phyloP scores from a whole-genome alignment of 2,113 vertebrate species.

The Carlito syrichta region DNA sequence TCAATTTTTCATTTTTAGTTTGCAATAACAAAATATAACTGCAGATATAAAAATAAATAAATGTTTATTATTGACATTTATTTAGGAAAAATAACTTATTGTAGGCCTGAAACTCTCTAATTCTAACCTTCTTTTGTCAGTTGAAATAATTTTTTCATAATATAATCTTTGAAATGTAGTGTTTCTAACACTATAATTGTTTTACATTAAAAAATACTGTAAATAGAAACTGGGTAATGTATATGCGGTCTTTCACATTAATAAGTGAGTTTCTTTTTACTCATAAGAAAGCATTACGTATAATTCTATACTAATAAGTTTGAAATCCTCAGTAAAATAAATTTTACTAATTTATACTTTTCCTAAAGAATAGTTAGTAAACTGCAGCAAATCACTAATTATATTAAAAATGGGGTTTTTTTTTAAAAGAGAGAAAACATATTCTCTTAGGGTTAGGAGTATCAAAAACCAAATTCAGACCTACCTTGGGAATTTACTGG shows the following conservation, averaged over 20 bases:
- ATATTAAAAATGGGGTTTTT: background rate
- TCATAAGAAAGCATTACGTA: background rate
- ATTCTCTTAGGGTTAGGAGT: background rate
- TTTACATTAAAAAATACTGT: background rate
- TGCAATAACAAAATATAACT: conserved; percentile 18
- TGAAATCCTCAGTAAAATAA: conserved; percentile 1
- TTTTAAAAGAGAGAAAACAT: background rate
- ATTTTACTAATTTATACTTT: conserved; percentile 2
- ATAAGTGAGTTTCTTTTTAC: background rate
- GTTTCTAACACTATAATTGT: conserved; percentile 7
- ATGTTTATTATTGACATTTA: conserved; percentile 31
- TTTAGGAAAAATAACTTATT: conserved; percentile 7
- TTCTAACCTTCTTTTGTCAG: background rate
- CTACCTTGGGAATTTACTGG: background rate
- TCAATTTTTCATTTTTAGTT: conserved; percentile 40
- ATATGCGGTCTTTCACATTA: background rate
- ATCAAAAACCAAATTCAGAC: background rate
- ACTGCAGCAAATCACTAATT: background rate
- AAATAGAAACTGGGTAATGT: background rate
- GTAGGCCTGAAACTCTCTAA: background rate
- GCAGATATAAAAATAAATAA: conserved; percentile 54
- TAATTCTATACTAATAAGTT: background rate
- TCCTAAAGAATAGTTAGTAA: background rate
- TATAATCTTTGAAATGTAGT: conserved; percentile 17
- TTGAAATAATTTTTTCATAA: background rate